Base-by-base conservation (phyloP, 23 tunicate species). In the Clavelina lepadiformis region DNA sequence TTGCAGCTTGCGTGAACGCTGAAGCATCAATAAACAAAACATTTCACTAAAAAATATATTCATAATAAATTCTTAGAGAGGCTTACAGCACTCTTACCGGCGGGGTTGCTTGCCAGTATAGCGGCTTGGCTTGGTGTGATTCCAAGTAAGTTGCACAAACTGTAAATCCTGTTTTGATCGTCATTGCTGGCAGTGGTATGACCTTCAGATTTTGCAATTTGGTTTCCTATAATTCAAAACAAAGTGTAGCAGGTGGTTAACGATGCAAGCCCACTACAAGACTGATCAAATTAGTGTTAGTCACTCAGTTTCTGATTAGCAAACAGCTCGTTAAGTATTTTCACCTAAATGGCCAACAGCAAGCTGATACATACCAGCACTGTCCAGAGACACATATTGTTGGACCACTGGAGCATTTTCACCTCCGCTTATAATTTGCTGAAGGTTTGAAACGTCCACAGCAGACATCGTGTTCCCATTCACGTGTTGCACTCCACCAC, bases 1-100 rank as follows among this genome's bases (percentile, higher is more conserved):
- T n/a, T 2, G 79, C 79, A 30, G 78, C 75, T 63, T 82, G 89
- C 0, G 80, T 66, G 47, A 71, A 71, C 31, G 78, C 89, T 82
- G 54, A 35, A 57, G 22, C 19, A 8, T 5, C 11, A 29, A 21
- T 11, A 22, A 38, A 44, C 15, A 41, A 41, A 41, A 41, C 15
- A 15, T 41, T 41, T n/a, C n/a, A n/a, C n/a, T n/a, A n/a, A n/a
- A n/a, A n/a, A n/a, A n/a, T n/a, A n/a, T n/a, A n/a, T n/a, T n/a
- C n/a, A n/a, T n/a, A n/a, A n/a, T n/a, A n/a, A n/a, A n/a, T n/a
- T n/a, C n/a, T n/a, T n/a, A n/a, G n/a, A n/a, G n/a, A n/a, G n/a
- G n/a, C n/a, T n/a, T n/a, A n/a, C n/a, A n/a, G 24, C 15, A 26
- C 27, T 2, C 24, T 30, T 65, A 78, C 84, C 84, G 31, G 75